These are phyloP conservation scores for Notodonta dromedarius DNA, from an alignment of 2,888 invertebrate genomes.

Conservation along the genomic window DNA sequence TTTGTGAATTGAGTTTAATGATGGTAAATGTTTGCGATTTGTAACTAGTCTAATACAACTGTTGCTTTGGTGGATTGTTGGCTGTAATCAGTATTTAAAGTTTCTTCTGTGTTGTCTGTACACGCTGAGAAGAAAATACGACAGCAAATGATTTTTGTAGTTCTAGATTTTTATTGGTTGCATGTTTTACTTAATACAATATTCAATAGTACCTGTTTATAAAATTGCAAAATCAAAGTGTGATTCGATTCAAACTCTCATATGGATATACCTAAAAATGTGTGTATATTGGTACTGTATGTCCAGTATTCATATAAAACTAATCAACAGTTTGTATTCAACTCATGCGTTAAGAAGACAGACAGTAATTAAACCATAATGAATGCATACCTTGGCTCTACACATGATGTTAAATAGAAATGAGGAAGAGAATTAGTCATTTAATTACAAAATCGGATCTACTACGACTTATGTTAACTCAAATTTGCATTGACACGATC, in stretches of 20 bases:
- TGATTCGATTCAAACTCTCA: too few species aligned
- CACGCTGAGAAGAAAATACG: too few species aligned
- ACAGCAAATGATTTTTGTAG: too few species aligned
- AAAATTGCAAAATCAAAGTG: too few species aligned
- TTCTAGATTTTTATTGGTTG: too few species aligned
- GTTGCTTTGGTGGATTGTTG: too few species aligned
- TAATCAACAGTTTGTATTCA: slow-evolving; percentile 18
- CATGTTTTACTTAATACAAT: too few species aligned
- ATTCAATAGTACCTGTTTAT: too few species aligned
- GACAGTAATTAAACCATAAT: slow-evolving; percentile 18
- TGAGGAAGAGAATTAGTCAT: slow-evolving; percentile 20
- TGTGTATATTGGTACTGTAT: neutral
- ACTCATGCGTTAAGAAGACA: slow-evolving; percentile 21
- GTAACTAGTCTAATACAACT: neutral
- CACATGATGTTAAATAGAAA: slow-evolving; percentile 10
- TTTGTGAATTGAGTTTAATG: neutral
- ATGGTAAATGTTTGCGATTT: neutral
- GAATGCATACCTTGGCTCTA: slow-evolving; percentile 22
- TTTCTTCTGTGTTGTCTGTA: too few species aligned
- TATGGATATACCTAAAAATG: too few species aligned
- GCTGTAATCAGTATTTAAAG: too few species aligned
- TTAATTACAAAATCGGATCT: slow-evolving; percentile 3
- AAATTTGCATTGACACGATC: too few species aligned
- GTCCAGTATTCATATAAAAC: slow-evolving; percentile 1
- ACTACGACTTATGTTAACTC: neutral